Percentiles rank a stretch among this genome's conserved stretches.
phyloP scores from a whole-genome alignment of 2,113 vertebrate species.

The Halichoeres trimaculatus region DNA sequence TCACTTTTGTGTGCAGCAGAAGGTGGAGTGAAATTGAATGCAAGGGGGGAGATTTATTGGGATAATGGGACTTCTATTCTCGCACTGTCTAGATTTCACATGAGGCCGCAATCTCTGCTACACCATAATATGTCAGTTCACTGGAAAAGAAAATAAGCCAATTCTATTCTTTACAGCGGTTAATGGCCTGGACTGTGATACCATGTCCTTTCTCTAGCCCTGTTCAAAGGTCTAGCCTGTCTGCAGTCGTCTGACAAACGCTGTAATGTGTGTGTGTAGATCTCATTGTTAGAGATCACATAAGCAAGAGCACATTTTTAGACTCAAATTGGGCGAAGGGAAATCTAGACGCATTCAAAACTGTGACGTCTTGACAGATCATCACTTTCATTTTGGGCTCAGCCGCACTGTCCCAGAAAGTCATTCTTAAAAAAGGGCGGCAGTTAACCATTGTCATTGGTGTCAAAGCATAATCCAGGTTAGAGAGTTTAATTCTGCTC shows the following conservation, averaged over 20 bases:
- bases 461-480: conserved; percentile 66
- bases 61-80: conserved; percentile 66
- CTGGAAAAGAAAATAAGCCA: conserved; percentile 66
- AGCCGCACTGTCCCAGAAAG: conserved; percentile 58
- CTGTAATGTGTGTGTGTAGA: conserved; percentile 17
- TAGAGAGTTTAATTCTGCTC: conserved; percentile 73
- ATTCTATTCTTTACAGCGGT: conserved; percentile 54
- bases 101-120: conserved; percentile 58
- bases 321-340: conserved; percentile 59
- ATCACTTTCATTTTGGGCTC: conserved; percentile 62
- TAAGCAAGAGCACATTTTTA: conserved; percentile 56
- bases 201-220: conserved; percentile 39
- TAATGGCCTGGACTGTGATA: conserved; percentile 69
- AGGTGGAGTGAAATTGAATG: conserved; percentile 60
- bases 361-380: conserved; percentile 56
- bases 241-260: conserved; percentile 59
- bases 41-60: conserved; percentile 65
- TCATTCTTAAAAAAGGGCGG: conserved; percentile 51
- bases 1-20: conserved; percentile 59
- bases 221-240: conserved; percentile 63
- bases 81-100: conserved; percentile 62
- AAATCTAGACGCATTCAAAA: conserved; percentile 62
- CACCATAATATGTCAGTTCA: conserved; percentile 50
- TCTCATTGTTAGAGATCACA: conserved; percentile 55
- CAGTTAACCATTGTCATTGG: conserved; percentile 57